Conservation (phyloP, 2,888 invertebrate species). For the Camptogramma bilineatum region DNA sequence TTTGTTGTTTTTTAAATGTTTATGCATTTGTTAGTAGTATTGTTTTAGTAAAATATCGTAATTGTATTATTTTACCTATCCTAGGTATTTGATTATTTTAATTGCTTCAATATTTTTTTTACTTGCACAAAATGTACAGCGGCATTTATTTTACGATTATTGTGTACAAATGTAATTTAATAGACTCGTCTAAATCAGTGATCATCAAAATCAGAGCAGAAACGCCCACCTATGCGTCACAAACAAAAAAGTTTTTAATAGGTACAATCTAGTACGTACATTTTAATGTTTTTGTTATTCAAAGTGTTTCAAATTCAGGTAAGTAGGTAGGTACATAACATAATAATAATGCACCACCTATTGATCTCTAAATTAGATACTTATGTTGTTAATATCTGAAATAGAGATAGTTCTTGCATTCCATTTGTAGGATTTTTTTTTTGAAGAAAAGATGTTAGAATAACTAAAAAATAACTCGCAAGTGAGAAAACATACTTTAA, state of each 20-base stretch:
- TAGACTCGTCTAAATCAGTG: neutral
- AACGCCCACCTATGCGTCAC: conserved; percentile 4
- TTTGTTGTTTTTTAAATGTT: conserved; percentile 12
- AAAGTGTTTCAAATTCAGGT: neutral
- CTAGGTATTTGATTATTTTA: conserved; percentile 16
- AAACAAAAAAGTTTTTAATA: neutral
- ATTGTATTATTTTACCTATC: conserved; percentile 19
- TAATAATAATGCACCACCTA: neutral
- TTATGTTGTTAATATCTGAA: neutral
- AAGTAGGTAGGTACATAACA: neutral
- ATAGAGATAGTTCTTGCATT: neutral
- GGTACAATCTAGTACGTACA: neutral
- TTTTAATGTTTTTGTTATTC: neutral
- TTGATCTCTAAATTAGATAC: neutral
- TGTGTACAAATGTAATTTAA: conserved; percentile 4
- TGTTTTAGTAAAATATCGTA: conserved; percentile 24
- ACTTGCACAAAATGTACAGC: conserved; percentile 22
- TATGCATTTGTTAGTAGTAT: conserved; percentile 30
- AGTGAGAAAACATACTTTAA: neutral
- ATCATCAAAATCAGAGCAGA: neutral
- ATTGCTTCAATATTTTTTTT: conserved; percentile 12
- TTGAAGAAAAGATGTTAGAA: neutral
- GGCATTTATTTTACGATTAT: conserved; percentile 13
- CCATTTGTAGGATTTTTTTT: neutral
- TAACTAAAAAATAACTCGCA: neutral